Conservation (phyloP, 2,113 vertebrate species). For the Sander lucioperca region DNA sequence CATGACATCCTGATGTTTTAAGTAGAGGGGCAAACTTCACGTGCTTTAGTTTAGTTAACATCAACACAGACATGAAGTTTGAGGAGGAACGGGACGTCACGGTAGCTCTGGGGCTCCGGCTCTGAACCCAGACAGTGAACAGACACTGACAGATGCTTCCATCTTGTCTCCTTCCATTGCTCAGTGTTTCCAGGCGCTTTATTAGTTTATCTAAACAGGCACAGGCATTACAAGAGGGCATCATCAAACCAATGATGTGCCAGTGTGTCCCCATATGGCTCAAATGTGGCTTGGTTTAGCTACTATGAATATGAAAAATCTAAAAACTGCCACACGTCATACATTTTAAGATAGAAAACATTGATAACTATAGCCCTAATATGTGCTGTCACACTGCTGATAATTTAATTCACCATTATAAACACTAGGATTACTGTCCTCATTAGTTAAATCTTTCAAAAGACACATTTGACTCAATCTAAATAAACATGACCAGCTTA, state of each 20-base stretch:
- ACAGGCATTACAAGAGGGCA: conserved; percentile 57
- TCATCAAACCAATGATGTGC: conserved; percentile 55
- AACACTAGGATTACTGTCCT: not conserved
- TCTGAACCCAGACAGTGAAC: conserved; percentile 74
- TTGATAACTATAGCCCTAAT: not conserved
- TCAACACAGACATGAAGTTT: conserved; percentile 78
- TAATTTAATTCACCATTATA: not conserved
- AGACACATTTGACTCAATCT: not conserved
- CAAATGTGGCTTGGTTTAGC: not conserved
- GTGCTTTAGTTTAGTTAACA: conserved; percentile 86
- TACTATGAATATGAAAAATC: not conserved
- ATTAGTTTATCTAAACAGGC: conserved; percentile 77
- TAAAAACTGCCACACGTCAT: not conserved
- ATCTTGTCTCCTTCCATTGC: conserved; percentile 82
- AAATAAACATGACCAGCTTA: not conserved
- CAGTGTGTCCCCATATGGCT: not conserved
- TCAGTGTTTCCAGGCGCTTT: conserved; percentile 69
- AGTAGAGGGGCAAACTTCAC: conserved; percentile 75
- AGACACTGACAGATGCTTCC: conserved; percentile 83
- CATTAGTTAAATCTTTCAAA: conserved; percentile 6
- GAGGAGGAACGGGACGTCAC: conserved; percentile 54
- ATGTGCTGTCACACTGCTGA: not conserved
- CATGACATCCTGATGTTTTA: conserved; percentile 81
- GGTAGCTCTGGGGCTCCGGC: conserved; percentile 74
- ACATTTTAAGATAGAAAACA: not conserved